Evolutionary conservation across 2,888 invertebrate species (phyloP).

Genomic region (Orchestes rusci): DNA sequence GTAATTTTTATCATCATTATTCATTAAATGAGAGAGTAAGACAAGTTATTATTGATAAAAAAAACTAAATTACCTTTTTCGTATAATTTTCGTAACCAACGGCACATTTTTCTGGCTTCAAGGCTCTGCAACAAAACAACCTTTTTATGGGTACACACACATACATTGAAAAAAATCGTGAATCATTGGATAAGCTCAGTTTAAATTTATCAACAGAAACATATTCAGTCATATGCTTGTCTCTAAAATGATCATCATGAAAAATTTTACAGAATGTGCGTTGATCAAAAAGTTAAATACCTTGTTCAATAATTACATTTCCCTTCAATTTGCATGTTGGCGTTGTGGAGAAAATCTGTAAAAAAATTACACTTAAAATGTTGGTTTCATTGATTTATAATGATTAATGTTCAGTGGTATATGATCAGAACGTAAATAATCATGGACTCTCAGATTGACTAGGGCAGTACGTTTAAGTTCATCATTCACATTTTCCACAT

Average conservation of each 20-base stretch:
- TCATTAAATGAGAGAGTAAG: neutral
- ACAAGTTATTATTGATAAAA: neutral
- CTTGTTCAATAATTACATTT: too few relatives aligned
- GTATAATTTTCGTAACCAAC: too few relatives aligned
- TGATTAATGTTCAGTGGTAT: neutral
- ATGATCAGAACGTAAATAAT: neutral
- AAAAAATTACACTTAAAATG: neutral
- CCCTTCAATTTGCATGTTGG: neutral
- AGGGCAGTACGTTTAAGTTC: neutral
- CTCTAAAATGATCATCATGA: neutral
- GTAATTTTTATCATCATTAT: slow-evolving; percentile 30
- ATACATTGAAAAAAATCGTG: too few relatives aligned
- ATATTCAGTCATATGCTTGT: neutral
- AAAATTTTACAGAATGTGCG: too few relatives aligned
- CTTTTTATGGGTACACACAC: too few relatives aligned
- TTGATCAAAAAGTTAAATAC: too few relatives aligned
- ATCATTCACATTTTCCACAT: neutral
- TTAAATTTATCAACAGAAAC: slow-evolving; percentile 20
- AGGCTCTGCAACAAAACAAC: too few relatives aligned
- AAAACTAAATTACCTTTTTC: too few relatives aligned
- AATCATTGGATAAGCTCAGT: slow-evolving; percentile 7
- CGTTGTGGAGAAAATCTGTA: neutral
- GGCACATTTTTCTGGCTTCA: too few relatives aligned
- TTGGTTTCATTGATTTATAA: neutral
- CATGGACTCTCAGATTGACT: neutral